Conservation (phyloP, 2,113 vertebrate species). For the Condylura cristata region DNA sequence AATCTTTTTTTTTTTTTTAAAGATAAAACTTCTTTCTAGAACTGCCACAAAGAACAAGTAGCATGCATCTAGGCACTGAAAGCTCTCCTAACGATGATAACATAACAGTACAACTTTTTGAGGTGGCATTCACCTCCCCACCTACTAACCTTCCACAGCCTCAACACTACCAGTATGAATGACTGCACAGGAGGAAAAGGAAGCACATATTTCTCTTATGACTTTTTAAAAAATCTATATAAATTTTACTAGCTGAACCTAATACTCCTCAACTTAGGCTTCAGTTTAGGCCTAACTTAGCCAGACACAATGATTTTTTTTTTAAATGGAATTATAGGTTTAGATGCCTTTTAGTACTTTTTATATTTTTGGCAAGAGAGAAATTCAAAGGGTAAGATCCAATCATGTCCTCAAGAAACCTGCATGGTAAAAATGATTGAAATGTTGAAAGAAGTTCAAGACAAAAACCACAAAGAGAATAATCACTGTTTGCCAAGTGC, state of each 20-base stretch:
- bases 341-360: background rate
- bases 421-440: background rate
- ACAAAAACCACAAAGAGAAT: background rate
- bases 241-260: background rate
- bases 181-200: background rate
- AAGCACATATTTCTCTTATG: background rate
- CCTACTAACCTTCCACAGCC: background rate
- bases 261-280: background rate
- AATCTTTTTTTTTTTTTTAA: too few species aligned
- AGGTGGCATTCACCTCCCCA: too few species aligned
- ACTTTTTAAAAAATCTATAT: background rate
- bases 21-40: background rate
- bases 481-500: background rate
- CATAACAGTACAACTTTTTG: background rate
- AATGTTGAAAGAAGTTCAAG: background rate
- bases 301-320: background rate
- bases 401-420: background rate
- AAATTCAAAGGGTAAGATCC: background rate
- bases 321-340: background rate
- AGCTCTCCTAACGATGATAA: background rate
- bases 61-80: rapidly evolving
- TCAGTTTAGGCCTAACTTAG: background rate
- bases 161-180: background rate
- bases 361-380: background rate
- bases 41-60: background rate